Base-by-base conservation (phyloP, 2,888 invertebrate species). In the Pyrochroa serraticornis region DNA sequence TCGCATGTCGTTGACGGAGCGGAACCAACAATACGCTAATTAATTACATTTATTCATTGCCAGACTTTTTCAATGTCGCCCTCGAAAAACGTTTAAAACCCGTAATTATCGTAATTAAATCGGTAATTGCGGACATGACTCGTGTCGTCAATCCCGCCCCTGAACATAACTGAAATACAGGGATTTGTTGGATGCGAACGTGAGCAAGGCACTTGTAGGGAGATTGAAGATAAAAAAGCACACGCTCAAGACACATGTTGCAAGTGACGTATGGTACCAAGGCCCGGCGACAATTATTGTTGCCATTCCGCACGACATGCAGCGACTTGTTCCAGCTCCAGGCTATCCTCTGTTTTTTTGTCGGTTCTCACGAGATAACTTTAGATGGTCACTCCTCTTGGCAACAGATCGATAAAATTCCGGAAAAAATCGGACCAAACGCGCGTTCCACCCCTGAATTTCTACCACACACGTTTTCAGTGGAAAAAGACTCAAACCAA, bases 1-100 rank as follows among this genome's bases (percentile, higher is more conserved):
- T 51, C 55, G 50, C 47, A 53, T 58, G 63, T 46, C 55, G 48
- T 57, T 60, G 56, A 48, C 60, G 62, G 48, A 60, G 64, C 63
- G 61, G 55, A 61, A 61, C 59, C 52, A 57, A 59, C 62, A 58
- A 61, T 57, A 45, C 56, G 57, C 59, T 59, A 64, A 64, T 64
- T 64, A 64, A 64, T 62, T 62, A 64, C 51, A 59, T 61, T 61
- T 59, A 64, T 62, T 60, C 58, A 60, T 22, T 3, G 22, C 22
- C 3, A 22, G 22, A 22, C 64, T 51, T 49, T 55, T 43, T 52
- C 56, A 35, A 41, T 46, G 36, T 36, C n/a, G 35, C 35, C 10
- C 35, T 35, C 10, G 35, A n/a, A 9, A n/a, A 41, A 37, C 53
- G 46, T 47, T 53, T 41, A 46, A 35, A 39, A 45, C 35, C 30